These are phyloP conservation scores for Drosophila mimetica DNA, from an alignment of 2,888 invertebrate species.

Conservation along the genomic window DNA sequence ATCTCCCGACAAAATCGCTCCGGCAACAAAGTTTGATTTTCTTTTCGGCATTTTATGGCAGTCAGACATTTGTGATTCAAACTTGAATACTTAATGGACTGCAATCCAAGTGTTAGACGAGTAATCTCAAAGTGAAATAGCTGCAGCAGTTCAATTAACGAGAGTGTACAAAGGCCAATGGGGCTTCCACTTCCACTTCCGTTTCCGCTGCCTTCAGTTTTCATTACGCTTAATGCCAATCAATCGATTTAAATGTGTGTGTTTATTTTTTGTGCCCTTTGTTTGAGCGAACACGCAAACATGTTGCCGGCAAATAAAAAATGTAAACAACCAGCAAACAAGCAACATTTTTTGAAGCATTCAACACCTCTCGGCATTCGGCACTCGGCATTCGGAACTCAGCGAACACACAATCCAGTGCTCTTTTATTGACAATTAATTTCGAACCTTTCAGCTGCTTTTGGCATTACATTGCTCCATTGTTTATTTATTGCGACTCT, in stretches of 20 bases:
- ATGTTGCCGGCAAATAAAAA: constrained; percentile 11
- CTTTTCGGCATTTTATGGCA: not conserved
- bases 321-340: not conserved
- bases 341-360: constrained; percentile 22
- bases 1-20: not conserved
- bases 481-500: constrained; percentile 19
- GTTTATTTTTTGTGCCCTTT: constrained; percentile 12
- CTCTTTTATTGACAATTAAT: constrained; percentile 41
- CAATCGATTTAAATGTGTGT: constrained; percentile 24
- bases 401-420: constrained; percentile 10
- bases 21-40: constrained; percentile 1
- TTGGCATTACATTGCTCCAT: constrained; percentile 24
- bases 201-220: not conserved
- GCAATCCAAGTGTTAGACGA: not conserved
- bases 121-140: not conserved
- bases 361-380: constrained; percentile 28
- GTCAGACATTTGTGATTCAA: not conserved
- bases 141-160: constrained; percentile 6
- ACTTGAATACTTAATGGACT: not conserved
- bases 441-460: constrained; percentile 30
- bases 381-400: too few species aligned
- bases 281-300: constrained; percentile 26
- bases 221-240: constrained; percentile 28
- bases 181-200: not conserved
- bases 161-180: not conserved